These are phyloP conservation scores for Dorcus hopei DNA, from an alignment of 2,888 invertebrate species.

Conservation along the genomic window DNA sequence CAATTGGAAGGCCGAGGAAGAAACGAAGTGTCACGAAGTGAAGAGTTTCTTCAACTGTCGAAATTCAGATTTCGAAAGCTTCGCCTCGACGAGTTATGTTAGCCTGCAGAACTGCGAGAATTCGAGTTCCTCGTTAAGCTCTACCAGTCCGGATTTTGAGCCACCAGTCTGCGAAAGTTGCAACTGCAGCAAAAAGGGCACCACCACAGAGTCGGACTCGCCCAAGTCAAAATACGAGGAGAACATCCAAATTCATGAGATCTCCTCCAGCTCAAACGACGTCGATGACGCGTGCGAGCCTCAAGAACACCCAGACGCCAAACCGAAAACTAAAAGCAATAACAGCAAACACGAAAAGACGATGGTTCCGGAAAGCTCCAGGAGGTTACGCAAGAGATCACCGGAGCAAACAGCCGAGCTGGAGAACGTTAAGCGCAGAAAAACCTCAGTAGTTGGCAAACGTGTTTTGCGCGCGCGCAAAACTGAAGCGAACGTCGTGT, in stretches of 20 bases:
- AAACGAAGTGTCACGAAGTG: slow-evolving; percentile 5
- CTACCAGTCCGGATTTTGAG: slow-evolving; percentile 4
- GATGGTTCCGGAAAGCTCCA: neutral
- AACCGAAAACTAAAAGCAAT: neutral
- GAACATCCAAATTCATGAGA: slow-evolving; percentile 64
- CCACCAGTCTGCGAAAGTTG: slow-evolving; percentile 1
- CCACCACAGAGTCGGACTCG: neutral
- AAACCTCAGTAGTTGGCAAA: neutral
- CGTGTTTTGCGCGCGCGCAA: neutral
- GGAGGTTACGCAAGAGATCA: neutral
- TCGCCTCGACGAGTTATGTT: neutral
- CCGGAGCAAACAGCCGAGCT: neutral
- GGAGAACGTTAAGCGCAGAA: neutral
- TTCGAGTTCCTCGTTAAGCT: neutral
- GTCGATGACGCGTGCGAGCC: neutral
- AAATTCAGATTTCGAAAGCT: neutral
- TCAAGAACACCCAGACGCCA: neutral
- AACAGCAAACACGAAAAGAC: neutral
- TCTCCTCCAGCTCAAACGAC: slow-evolving; percentile 61
- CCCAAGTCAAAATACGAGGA: slow-evolving; percentile 15
- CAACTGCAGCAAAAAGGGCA: neutral
- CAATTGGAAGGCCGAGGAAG: slow-evolving; percentile 4
- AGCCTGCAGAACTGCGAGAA: neutral
- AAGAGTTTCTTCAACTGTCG: neutral
- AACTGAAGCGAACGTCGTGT: neutral